phyloP scores from a whole-genome alignment of 2,113 vertebrate species.

The Odontesthes bonariensis region DNA sequence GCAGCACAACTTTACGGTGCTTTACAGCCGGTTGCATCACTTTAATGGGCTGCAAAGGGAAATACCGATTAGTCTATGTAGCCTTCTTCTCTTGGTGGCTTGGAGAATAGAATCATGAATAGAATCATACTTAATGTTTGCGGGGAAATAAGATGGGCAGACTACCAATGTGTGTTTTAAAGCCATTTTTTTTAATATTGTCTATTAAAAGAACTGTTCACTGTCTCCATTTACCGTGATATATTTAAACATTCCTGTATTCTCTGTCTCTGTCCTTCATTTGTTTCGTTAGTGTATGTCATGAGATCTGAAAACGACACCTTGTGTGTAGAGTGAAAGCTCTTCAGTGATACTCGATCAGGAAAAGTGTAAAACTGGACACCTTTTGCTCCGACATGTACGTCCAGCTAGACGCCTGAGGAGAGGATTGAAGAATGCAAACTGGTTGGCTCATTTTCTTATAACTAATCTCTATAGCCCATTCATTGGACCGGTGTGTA shows the following conservation, averaged over 20 bases:
- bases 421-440: constrained; percentile 50
- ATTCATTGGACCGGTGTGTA: constrained; percentile 49
- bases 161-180: not conserved
- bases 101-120: constrained; percentile 46
- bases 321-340: constrained; percentile 38
- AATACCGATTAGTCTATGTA: constrained; percentile 28
- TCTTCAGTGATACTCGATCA: constrained; percentile 62
- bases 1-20: constrained; percentile 46
- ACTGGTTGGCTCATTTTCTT: constrained; percentile 56
- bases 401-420: constrained; percentile 31
- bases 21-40: constrained; percentile 82
- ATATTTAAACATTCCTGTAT: constrained; percentile 3
- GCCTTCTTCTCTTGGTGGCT: constrained; percentile 29
- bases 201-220: not conserved
- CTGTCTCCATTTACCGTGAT: not conserved
- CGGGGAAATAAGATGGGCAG: not conserved
- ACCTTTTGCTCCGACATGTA: constrained; percentile 35
- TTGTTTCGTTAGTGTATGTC: constrained; percentile 16
- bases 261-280: constrained; percentile 14
- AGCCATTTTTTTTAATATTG: constrained; percentile 1
- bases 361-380: constrained; percentile 68
- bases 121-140: constrained; percentile 15
- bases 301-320: constrained; percentile 22
- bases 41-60: constrained; percentile 52
- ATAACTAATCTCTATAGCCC: constrained; percentile 56